phyloP scores from a whole-genome alignment of 2,797 vertebrate species.

The Arnoldichthys spilopterus region DNA sequence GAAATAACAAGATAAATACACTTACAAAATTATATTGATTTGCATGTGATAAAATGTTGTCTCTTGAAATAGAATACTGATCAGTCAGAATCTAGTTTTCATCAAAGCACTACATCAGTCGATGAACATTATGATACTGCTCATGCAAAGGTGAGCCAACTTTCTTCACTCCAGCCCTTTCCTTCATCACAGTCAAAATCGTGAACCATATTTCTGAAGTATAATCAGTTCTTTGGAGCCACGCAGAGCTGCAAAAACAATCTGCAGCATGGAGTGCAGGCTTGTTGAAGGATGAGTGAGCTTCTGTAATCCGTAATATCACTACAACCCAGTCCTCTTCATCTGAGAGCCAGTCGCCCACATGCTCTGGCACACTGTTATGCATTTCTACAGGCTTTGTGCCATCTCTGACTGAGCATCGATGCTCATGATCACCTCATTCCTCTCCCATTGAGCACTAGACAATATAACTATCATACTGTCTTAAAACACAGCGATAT shows the following conservation, averaged over 20 bases:
- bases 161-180: conserved; percentile 6
- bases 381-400: neutral
- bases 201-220: conserved; percentile 24
- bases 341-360: conserved; percentile 76
- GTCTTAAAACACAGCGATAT: too few species aligned
- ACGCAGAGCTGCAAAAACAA: conserved; percentile 43
- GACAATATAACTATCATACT: too few species aligned
- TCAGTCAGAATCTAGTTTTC: too few species aligned
- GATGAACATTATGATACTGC: too few species aligned
- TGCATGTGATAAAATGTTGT: too few species aligned
- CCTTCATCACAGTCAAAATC: conserved; percentile 41
- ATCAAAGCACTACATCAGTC: too few species aligned
- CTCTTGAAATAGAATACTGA: too few species aligned
- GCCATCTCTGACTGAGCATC: conserved; percentile 22
- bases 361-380: conserved; percentile 65
- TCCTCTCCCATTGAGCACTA: conserved; percentile 1
- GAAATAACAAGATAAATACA: too few species aligned
- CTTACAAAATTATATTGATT: too few species aligned
- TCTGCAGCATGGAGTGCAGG: conserved; percentile 40
- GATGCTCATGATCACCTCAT: conserved; percentile 35
- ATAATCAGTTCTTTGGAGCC: conserved; percentile 23
- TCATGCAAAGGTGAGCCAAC: conserved; percentile 26
- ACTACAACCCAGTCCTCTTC: conserved; percentile 77
- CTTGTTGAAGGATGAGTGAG: conserved; percentile 68
- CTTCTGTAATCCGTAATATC: conserved; percentile 78